Evolutionary conservation across 2,888 invertebrate genomes (phyloP), one percentile per base, ranked within the genome.

Genomic region (Apamea anceps): DNA sequence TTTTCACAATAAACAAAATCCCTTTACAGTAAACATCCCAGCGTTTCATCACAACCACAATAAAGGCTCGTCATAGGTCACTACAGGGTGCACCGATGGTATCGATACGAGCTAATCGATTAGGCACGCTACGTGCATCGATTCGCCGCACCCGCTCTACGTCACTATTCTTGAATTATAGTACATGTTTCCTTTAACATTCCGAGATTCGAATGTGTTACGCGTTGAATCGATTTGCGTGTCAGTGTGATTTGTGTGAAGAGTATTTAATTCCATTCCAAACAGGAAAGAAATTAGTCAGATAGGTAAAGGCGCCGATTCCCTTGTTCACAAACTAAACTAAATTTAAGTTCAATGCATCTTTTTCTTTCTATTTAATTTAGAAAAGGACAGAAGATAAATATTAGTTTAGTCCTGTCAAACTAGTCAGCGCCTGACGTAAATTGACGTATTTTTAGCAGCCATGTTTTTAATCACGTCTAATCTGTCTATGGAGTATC

Each of bases 81-180:
- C 78, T 67, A 86, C 80, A 84, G 87, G 85, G 87, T 85, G 88
- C 82, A 60, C 77, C 80, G 72, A 81, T 81, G 80, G 81, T 84
- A 90, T 90, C 82, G 86, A 84, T 87, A 80, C 86, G 79, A 72
- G 75, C 79, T 83, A 88, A 91, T 91, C 91, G 89, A 92, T 91
- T 91, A 72, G 86, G 74, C 82, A 87, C 87, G 88, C 86, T 77
- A 72, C 83, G 87, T 73, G 71, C 88, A 82, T 82, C 80, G 79
- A 91, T 91, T 90, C 75, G 92, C 51, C 72, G 66, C 82, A 75
- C 89, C 84, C 83, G 80, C 86, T 85, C 72, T 75, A 81, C 77
- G 78, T 82, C 86, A 80, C 79, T 85, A 80, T 82, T 81, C 70
- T 85, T 85, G 82, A 72, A 87, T 80, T 87, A 67, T n/a, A 42